Evolutionary conservation across 35 echinoderm and acorn worm genomes (phyloP).

Genomic region (Ptychodera flava): DNA sequence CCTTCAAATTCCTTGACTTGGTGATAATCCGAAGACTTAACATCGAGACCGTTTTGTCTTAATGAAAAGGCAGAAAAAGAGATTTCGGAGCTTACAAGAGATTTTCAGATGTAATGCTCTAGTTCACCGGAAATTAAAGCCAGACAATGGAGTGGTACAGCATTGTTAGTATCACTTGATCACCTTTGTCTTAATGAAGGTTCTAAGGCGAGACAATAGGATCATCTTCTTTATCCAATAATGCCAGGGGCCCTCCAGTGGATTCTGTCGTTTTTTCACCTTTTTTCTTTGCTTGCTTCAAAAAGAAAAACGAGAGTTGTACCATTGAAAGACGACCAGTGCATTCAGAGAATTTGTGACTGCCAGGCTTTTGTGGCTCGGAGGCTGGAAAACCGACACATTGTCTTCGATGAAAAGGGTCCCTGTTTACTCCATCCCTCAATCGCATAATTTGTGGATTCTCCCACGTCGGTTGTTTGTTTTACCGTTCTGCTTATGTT

Average conservation of each 20-base stretch:
- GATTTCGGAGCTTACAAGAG: background rate
- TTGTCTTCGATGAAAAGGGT: background rate
- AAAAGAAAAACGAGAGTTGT: too few species aligned
- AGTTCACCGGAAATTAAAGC: background rate
- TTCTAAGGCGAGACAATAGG: background rate
- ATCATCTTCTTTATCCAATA: background rate
- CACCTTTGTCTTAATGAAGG: background rate
- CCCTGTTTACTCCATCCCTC: background rate
- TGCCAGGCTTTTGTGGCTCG: background rate
- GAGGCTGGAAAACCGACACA: background rate
- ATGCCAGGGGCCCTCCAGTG: background rate
- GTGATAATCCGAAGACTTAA: background rate
- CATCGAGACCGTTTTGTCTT: background rate
- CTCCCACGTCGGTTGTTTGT: background rate
- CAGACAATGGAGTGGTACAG: background rate
- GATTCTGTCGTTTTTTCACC: too few species aligned
- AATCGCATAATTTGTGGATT: background rate
- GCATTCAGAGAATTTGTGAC: background rate
- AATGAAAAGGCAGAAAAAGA: background rate
- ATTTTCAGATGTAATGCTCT: background rate
- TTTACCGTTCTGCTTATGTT: background rate
- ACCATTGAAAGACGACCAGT: too few species aligned
- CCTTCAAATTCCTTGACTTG: background rate
- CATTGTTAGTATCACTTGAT: background rate
- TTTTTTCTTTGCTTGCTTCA: too few species aligned